Conservation (phyloP, 2,888 invertebrate genomes). For the Branchellion lobata region DNA sequence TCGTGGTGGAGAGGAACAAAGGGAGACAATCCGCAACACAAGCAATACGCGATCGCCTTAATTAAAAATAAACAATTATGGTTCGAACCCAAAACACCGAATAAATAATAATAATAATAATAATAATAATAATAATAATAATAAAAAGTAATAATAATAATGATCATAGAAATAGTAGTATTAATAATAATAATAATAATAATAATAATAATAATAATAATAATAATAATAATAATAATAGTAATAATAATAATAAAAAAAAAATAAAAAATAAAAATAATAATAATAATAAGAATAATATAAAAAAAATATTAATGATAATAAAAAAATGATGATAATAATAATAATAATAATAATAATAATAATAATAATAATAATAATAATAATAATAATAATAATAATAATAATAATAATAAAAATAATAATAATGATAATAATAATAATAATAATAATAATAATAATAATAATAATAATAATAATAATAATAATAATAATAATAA, state of each 20-base stretch:
- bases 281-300: background rate
- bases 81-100: too few relatives aligned
- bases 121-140: too few relatives aligned
- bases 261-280: background rate
- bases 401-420: background rate
- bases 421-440: background rate
- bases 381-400: background rate
- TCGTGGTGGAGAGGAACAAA: too few relatives aligned
- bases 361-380: background rate
- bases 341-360: background rate
- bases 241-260: background rate
- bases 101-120: too few relatives aligned
- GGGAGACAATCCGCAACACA: too few relatives aligned
- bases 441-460: background rate
- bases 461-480: too few relatives aligned
- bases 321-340: slow-evolving; percentile 2
- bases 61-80: too few relatives aligned
- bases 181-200: slow-evolving; percentile 6
- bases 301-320: background rate
- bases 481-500: too few relatives aligned
- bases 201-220: slow-evolving; percentile 21
- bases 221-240: background rate
- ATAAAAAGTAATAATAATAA: too few relatives aligned
- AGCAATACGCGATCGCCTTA: too few relatives aligned
- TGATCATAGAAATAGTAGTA: background rate